Percentiles rank a stretch among this genome's conserved stretches.
Conservation (phyloP, 2,888 invertebrate genomes). For the Agrilus mali region DNA sequence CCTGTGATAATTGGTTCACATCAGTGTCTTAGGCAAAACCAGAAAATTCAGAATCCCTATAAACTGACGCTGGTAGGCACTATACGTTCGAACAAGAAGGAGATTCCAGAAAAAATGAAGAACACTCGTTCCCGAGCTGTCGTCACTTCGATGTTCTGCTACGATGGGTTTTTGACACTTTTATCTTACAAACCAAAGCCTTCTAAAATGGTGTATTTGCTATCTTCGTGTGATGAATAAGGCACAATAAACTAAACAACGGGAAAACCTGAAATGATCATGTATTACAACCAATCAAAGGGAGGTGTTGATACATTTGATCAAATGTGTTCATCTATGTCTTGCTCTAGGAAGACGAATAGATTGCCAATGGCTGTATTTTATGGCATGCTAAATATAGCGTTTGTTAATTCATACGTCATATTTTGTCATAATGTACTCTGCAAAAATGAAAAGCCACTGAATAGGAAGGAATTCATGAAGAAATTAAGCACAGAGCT, state of each 20-base stretch:
- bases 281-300: conserved; percentile 5
- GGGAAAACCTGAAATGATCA: conserved; percentile 6
- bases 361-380: conserved; percentile 4
- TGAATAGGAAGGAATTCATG: too few relatives aligned
- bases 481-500: too few relatives aligned
- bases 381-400: conserved; percentile 5
- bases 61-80: conserved; percentile 23
- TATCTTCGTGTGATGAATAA: too few relatives aligned
- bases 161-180: too few relatives aligned
- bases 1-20: too few relatives aligned
- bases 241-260: not conserved
- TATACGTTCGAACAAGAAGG: conserved; percentile 21
- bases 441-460: too few relatives aligned
- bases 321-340: conserved; percentile 2
- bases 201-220: too few relatives aligned
- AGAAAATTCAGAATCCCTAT: conserved; percentile 20
- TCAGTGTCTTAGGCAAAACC: conserved; percentile 20
- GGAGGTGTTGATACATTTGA: too few relatives aligned
- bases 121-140: not conserved
- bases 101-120: conserved; percentile 21
- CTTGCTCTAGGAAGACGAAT: conserved; percentile 4
- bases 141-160: too few relatives aligned
- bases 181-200: too few relatives aligned
- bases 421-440: not conserved
- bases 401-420: conserved; percentile 2